Conservation (phyloP, 2,888 invertebrate genomes). For the Stictocephala bisonia region DNA sequence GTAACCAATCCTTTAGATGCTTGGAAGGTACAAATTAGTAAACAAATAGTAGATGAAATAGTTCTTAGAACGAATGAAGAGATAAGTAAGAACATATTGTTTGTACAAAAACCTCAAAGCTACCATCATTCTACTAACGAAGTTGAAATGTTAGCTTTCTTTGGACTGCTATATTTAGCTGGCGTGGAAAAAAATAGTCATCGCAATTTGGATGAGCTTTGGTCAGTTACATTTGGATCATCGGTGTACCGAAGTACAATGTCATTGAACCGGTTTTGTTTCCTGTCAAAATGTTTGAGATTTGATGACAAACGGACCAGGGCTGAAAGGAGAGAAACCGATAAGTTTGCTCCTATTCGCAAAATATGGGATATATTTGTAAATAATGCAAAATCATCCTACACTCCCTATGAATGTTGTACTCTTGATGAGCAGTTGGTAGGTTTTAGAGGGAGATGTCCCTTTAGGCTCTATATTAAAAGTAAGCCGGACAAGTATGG, state of each 20-base stretch:
- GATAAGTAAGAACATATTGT: neutral
- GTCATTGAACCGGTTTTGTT: conserved; percentile 46
- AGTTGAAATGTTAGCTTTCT: conserved; percentile 30
- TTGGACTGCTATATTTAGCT: conserved; percentile 18
- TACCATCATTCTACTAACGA: conserved; percentile 9
- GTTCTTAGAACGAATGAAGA: conserved; percentile 9
- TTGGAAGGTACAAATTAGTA: conserved; percentile 24
- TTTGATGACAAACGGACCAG: conserved; percentile 48
- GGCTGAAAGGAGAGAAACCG: conserved; percentile 31
- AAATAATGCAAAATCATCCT: conserved; percentile 44
- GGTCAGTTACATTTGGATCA: conserved; percentile 41
- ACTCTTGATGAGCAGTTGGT: conserved; percentile 49
- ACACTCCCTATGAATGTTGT: conserved; percentile 44
- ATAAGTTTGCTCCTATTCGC: conserved; percentile 51
- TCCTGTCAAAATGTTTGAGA: conserved; percentile 33
- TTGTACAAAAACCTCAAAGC: neutral
- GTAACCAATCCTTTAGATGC: conserved; percentile 19
- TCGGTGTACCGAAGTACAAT: too few relatives aligned
- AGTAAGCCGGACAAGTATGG: conserved; percentile 50
- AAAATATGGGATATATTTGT: conserved; percentile 51
- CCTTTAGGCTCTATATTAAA: conserved; percentile 47
- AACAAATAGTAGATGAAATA: conserved; percentile 28
- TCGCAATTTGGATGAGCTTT: conserved; percentile 45
- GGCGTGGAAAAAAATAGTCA: conserved; percentile 32
- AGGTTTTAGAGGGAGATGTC: conserved; percentile 39